Base-by-base conservation (phyloP, 2,113 vertebrate genomes). In the Crocuta crocuta region DNA sequence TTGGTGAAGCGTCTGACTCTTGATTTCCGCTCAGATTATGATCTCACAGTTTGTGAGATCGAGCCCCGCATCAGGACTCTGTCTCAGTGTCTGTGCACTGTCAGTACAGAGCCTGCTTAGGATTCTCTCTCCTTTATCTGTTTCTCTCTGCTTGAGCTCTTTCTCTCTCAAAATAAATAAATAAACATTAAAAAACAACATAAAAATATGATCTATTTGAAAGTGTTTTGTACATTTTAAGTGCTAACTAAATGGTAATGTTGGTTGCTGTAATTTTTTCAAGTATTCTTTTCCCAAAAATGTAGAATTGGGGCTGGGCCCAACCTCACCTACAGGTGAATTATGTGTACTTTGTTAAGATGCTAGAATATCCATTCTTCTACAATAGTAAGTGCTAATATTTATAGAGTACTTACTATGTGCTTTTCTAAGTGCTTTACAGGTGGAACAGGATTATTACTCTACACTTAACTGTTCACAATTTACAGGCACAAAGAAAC, bases 341-440 rank as follows among this genome's bases (percentile, higher is more conserved):
- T 89, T 70, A 17, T 68, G 5, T 94, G 0, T 79, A 17, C 61
- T 86, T 91, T 96, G 43, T 89, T 94, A 86, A 95, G 65, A 19
- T 86, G 19, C 50, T 86, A 63, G 61, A 89, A 7, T 81, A 45
- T 58, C 33, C 84, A 6, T 92, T 89, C 15, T 45, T 84, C 15
- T 24, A 84, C 23, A 55, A 2, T 94, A 68, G 39, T 39, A 74
- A 74, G 26, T 58, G 31, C 50, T 95, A 55, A 79, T 63, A 74
- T 45, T 92, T 82, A 10, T 39, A 81, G 43, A 53, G 76, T 11
- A 83, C 2, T 45, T 92, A 50, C 15, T 88, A 10, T 74, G 28
- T 0, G 33, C 16, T 94, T 19, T 63, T 83, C 76, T 78, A 24
- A 84, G 88, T 83, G 43, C 31, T 84, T 83, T 17, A 53, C 4